These are phyloP conservation scores for Dryas iulia DNA, from an alignment of 1,140 invertebrate species.

Conservation along the genomic window DNA sequence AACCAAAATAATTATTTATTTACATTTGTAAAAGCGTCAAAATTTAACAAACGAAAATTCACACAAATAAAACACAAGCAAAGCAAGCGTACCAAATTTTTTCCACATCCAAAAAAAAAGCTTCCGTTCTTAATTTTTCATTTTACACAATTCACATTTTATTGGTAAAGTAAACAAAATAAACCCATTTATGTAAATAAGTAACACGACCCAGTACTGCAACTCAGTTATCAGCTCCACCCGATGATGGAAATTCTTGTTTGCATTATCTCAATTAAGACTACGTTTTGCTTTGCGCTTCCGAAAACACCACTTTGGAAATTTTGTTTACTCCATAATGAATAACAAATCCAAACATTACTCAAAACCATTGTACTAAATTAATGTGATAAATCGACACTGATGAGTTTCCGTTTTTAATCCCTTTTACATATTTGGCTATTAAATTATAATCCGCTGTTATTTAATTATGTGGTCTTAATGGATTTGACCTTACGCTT, in stretches of 20 bases:
- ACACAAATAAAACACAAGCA: background rate
- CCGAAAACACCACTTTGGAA: slow-evolving; percentile 63
- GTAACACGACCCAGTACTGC: slow-evolving; percentile 45
- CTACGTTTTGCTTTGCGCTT: slow-evolving; percentile 66
- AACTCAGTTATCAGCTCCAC: slow-evolving; percentile 51
- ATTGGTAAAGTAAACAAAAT: slow-evolving; percentile 35
- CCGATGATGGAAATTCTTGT: slow-evolving; percentile 64
- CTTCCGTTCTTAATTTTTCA: background rate
- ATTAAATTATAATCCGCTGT: slow-evolving; percentile 28
- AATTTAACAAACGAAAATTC: too few relatives aligned
- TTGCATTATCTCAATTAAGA: slow-evolving; percentile 78
- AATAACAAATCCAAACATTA: slow-evolving; percentile 31
- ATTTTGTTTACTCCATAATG: slow-evolving; percentile 57
- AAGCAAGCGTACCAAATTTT: background rate
- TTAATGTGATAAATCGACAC: slow-evolving; percentile 20
- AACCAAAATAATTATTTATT: too few relatives aligned
- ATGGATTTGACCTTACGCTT: slow-evolving; percentile 28
- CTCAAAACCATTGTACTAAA: slow-evolving; percentile 20
- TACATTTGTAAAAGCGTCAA: too few relatives aligned
- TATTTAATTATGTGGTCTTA: slow-evolving; percentile 29
- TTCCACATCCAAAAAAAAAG: background rate
- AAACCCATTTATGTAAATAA: slow-evolving; percentile 42
- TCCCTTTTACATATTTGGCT: slow-evolving; percentile 27
- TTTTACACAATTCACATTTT: slow-evolving; percentile 10
- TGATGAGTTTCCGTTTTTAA: slow-evolving; percentile 30